Conservation (phyloP, 2,113 vertebrate genomes). For the Tragelaphus scriptus region DNA sequence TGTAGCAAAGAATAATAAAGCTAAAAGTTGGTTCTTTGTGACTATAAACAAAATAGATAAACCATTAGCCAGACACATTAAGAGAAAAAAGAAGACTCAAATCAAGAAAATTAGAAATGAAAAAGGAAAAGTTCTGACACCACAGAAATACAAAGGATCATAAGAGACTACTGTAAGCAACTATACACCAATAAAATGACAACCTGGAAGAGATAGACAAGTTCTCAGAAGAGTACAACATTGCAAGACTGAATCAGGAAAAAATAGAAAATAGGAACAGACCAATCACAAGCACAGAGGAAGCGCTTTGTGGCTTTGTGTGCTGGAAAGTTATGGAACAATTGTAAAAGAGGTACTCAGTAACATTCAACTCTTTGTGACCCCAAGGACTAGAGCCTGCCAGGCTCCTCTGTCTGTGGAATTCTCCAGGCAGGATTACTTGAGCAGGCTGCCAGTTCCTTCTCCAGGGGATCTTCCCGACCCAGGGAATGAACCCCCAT, state of each 20-base stretch:
- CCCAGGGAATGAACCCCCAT: background rate
- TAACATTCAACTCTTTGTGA: background rate
- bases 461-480: background rate
- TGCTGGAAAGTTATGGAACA: background rate
- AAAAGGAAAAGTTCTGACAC: background rate
- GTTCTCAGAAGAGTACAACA: background rate
- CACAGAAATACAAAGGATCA: background rate
- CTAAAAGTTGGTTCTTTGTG: background rate
- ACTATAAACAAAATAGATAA: background rate
- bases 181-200: background rate
- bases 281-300: background rate
- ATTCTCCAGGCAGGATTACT: background rate
- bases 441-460: background rate
- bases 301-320: background rate
- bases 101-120: background rate
- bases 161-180: background rate
- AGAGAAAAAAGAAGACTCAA: background rate
- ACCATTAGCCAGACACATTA: background rate
- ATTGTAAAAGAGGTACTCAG: background rate
- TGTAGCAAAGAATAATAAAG: background rate
- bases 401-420: background rate
- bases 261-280: background rate
- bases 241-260: background rate
- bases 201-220: background rate
- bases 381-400: background rate